These are phyloP conservation scores for Mustelus asterias DNA, from an alignment of 2,113 vertebrate genomes.

Conservation along the genomic window DNA sequence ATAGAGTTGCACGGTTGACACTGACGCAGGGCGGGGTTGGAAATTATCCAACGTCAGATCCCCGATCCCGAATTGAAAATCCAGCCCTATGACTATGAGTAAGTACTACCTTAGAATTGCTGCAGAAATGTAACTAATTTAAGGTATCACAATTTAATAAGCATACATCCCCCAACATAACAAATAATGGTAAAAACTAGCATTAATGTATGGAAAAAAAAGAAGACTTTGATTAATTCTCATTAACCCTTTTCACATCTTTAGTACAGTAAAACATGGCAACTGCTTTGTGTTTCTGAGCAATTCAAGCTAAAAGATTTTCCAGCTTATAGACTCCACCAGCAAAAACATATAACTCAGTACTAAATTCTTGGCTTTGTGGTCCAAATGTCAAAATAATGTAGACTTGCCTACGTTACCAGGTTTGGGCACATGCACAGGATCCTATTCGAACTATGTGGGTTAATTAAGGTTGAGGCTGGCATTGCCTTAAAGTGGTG, in stretches of 20 bases:
- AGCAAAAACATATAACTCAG: neutral
- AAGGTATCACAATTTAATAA: neutral
- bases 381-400: neutral
- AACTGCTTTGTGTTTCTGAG: neutral
- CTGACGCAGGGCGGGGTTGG: too few relatives aligned
- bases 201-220: neutral
- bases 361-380: neutral
- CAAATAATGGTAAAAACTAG: neutral
- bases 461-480: neutral
- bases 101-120: neutral
- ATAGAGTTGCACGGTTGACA: too few relatives aligned
- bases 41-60: too few relatives aligned
- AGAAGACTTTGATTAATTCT: neutral
- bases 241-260: neutral
- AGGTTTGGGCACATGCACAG: neutral
- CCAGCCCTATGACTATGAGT: too few relatives aligned
- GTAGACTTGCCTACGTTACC: neutral
- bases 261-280: neutral
- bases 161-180: neutral
- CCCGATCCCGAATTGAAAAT: too few relatives aligned
- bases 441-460: neutral
- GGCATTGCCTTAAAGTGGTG: neutral
- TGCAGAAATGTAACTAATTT: neutral
- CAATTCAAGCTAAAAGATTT: neutral
- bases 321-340: neutral